Percentiles rank a stretch among this genome's conserved stretches.
These are phyloP conservation scores for Zenarchopterus dispar DNA, from an alignment of 2,797 vertebrate species.

Conservation along the genomic window DNA sequence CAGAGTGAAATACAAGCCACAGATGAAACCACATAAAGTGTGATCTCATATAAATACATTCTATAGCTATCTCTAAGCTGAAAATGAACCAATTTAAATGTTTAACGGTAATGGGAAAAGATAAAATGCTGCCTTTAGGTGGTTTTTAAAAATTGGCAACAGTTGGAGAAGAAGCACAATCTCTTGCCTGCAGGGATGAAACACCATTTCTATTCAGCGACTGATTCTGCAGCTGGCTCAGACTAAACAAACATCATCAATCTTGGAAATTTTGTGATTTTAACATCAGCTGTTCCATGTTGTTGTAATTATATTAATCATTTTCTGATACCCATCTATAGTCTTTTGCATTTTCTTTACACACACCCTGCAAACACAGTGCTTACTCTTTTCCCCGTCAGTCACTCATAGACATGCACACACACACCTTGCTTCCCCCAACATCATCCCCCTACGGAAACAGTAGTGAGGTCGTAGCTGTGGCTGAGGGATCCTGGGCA, in stretches of 20 bases:
- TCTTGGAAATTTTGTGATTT: slow-evolving; percentile 59
- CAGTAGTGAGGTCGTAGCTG: slow-evolving; percentile 67
- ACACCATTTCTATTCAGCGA: slow-evolving; percentile 23
- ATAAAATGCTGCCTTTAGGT: too few species aligned
- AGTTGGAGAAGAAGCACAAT: not conserved
- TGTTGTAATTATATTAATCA: slow-evolving; percentile 70
- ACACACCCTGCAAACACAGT: slow-evolving; percentile 51
- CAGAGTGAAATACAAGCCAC: too few species aligned
- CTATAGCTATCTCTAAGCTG: too few species aligned
- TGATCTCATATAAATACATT: too few species aligned
- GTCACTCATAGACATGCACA: slow-evolving; percentile 22
- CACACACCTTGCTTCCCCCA: slow-evolving; percentile 37
- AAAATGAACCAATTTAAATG: too few species aligned
- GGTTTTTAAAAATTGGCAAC: too few species aligned
- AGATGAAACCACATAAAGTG: too few species aligned
- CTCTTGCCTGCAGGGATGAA: slow-evolving; percentile 19
- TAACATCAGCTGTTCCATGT: slow-evolving; percentile 60
- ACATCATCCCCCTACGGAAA: slow-evolving; percentile 60
- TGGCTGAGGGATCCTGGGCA: slow-evolving; percentile 65
- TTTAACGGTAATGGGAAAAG: too few species aligned
- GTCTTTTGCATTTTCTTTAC: slow-evolving; percentile 34
- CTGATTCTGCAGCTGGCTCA: slow-evolving; percentile 45
- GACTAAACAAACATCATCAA: slow-evolving; percentile 70
- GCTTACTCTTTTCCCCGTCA: slow-evolving; percentile 22
- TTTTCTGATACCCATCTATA: slow-evolving; percentile 56